These are phyloP conservation scores for Lottia gigantea DNA, from an alignment of 2,888 invertebrate species.

Conservation along the genomic window DNA sequence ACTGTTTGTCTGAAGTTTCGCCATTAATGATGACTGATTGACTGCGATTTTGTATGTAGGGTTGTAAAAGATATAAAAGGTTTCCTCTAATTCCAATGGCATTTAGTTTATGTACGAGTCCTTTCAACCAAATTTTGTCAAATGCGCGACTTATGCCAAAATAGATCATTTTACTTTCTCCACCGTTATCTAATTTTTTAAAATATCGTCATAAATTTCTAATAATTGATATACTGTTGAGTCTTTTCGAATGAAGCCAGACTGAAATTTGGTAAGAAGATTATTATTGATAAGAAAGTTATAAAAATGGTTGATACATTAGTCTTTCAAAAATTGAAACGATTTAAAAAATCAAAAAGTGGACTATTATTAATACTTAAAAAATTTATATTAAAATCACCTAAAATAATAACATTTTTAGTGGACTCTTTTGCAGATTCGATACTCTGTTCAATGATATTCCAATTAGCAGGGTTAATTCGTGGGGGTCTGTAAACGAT, in stretches of 20 bases:
- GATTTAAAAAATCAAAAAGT: no score
- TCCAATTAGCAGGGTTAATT: no score
- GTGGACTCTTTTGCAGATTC: no score
- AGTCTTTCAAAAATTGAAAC: background rate
- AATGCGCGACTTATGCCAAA: background rate
- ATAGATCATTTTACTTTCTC: background rate
- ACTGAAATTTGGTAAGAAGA: no score
- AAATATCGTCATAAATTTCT: background rate
- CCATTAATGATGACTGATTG: background rate
- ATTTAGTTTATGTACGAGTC: background rate
- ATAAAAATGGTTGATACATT: background rate
- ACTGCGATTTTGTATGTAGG: background rate
- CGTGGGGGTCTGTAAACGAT: no score
- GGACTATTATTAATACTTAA: no score
- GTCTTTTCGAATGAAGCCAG: background rate
- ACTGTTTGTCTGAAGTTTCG: background rate
- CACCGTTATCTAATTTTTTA: background rate
- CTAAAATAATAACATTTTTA: no score
- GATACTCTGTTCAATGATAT: no score
- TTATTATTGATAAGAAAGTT: background rate
- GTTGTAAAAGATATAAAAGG: background rate
- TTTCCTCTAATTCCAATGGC: background rate
- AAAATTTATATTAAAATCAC: no score
- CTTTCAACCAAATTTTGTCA: background rate
- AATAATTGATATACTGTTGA: background rate